A percentile compares a stretch with the other conserved stretches of the same genome.
Conservation (phyloP, 1,140 invertebrate genomes). For the Drosophila nasuta region DNA sequence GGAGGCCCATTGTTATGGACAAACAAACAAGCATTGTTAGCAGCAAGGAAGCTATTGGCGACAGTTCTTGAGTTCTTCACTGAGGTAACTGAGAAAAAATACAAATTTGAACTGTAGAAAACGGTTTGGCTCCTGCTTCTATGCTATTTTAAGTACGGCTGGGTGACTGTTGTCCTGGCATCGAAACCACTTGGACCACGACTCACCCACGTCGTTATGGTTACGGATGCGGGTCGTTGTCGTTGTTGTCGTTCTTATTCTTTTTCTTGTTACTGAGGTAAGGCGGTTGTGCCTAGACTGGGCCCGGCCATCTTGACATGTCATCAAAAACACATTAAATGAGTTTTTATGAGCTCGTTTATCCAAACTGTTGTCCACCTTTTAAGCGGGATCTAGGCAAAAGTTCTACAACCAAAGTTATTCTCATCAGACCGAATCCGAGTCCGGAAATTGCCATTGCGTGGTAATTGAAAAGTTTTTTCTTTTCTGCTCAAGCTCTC, state of each 20-base stretch:
- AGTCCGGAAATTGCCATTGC: slow-evolving; percentile 67
- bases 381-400: slow-evolving; percentile 43
- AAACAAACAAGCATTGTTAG: slow-evolving; percentile 74
- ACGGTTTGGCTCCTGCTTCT: slow-evolving; percentile 14
- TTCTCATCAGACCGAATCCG: slow-evolving; percentile 3
- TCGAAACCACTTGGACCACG: slow-evolving; percentile 27
- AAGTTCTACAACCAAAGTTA: slow-evolving; percentile 8
- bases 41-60: slow-evolving; percentile 63
- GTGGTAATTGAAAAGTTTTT: slow-evolving; percentile 70
- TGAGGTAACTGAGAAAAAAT: slow-evolving; percentile 21
- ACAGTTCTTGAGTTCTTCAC: slow-evolving; percentile 46
- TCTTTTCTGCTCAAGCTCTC: slow-evolving; percentile 3
- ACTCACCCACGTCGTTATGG: slow-evolving; percentile 39
- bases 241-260: background rate
- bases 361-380: slow-evolving; percentile 78
- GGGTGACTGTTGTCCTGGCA: background rate
- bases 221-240: slow-evolving; percentile 11
- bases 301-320: slow-evolving; percentile 68
- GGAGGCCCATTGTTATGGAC: slow-evolving; percentile 34
- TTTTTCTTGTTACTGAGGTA: background rate
- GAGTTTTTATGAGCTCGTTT: slow-evolving; percentile 80
- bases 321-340: slow-evolving; percentile 84
- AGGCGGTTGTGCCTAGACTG: background rate
- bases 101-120: slow-evolving; percentile 63
- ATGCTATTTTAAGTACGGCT: slow-evolving; percentile 23